A percentile compares a stretch with the other conserved stretches of the same genome.
These are phyloP conservation scores for Elmis aenea DNA, from an alignment of 2,888 invertebrate species.

Conservation along the genomic window DNA sequence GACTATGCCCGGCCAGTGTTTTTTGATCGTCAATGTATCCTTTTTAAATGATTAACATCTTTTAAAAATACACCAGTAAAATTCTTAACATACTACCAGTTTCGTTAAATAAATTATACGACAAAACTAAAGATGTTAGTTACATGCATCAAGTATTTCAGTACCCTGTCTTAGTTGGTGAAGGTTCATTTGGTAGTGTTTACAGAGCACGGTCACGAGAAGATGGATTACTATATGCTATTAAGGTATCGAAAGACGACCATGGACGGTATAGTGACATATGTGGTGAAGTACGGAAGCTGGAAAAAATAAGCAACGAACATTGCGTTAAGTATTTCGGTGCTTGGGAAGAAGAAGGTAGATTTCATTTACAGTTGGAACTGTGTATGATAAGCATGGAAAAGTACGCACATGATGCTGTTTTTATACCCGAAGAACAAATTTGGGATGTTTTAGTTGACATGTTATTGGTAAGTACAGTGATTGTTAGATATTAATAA, in stretches of 20 bases:
- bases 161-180: slow-evolving; percentile 58
- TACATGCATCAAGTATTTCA: slow-evolving; percentile 67
- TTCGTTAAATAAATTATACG: slow-evolving; percentile 39
- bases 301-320: slow-evolving; percentile 61
- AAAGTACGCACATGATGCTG: slow-evolving; percentile 52
- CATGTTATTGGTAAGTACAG: slow-evolving; percentile 43
- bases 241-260: slow-evolving; percentile 61
- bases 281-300: slow-evolving; percentile 62
- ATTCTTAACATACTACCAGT: slow-evolving; percentile 26
- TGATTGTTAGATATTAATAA: background rate
- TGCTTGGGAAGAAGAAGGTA: slow-evolving; percentile 70
- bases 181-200: slow-evolving; percentile 73
- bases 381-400: slow-evolving; percentile 60
- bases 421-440: slow-evolving; percentile 55
- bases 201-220: slow-evolving; percentile 61
- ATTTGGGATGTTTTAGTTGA: slow-evolving; percentile 66
- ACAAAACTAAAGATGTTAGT: slow-evolving; percentile 39
- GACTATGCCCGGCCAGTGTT: slow-evolving; percentile 6
- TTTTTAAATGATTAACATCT: slow-evolving; percentile 5
- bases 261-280: slow-evolving; percentile 54
- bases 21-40: slow-evolving; percentile 10
- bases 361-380: slow-evolving; percentile 67
- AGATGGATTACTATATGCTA: slow-evolving; percentile 63
- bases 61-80: background rate
- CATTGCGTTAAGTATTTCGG: slow-evolving; percentile 62